phyloP scores from a whole-genome alignment of 2,797 vertebrate genomes.

The Falco berigora region DNA sequence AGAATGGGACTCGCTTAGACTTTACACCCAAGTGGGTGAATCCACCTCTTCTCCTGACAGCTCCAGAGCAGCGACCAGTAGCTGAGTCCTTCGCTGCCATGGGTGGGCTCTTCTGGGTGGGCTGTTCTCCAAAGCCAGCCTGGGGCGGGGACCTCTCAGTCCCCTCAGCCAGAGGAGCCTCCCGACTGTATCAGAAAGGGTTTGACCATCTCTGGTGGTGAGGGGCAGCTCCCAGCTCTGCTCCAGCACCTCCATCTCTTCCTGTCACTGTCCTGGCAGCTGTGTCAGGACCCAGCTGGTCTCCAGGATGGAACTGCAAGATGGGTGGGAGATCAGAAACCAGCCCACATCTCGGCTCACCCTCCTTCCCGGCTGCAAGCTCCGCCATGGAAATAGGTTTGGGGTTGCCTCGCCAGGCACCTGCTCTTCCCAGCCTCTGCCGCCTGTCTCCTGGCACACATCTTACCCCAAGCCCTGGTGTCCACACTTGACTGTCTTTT shows the following conservation, averaged over 20 bases:
- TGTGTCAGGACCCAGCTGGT: rapidly evolving
- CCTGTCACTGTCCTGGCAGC: background rate
- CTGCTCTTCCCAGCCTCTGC: background rate
- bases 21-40: background rate
- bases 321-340: background rate
- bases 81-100: background rate
- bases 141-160: background rate
- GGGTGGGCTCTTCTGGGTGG: background rate
- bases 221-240: background rate
- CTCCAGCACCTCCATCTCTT: background rate
- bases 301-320: background rate
- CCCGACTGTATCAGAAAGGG: background rate
- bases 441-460: background rate
- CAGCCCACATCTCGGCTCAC: background rate
- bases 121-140: background rate
- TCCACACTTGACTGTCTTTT: background rate
- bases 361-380: rapidly evolving
- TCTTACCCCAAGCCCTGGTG: background rate
- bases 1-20: background rate
- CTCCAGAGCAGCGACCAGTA: rapidly evolving
- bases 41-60: background rate
- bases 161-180: background rate
- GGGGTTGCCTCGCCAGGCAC: background rate
- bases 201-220: background rate
- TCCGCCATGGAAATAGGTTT: background rate